Evolutionary conservation across 2,113 vertebrate species (phyloP).

Genomic region (Setophaga kirtlandii): DNA sequence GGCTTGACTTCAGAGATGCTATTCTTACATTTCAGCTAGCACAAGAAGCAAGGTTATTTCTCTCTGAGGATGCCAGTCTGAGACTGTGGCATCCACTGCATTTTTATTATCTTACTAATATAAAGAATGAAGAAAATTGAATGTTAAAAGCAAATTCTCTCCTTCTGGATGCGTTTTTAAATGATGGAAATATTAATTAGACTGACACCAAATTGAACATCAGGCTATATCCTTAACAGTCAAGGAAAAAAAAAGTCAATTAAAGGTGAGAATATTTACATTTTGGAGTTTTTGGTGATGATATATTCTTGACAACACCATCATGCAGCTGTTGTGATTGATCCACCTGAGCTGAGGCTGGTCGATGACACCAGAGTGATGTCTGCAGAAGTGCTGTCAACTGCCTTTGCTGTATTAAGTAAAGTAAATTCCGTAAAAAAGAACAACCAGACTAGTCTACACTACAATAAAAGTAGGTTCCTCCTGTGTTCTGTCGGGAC

Average conservation of each 20-base stretch:
- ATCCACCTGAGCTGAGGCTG: neutral
- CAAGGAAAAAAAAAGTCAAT: neutral
- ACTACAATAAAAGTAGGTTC: neutral
- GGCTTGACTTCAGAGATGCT: neutral
- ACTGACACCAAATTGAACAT: neutral
- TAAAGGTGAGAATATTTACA: neutral
- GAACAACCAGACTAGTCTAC: neutral
- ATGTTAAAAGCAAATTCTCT: neutral
- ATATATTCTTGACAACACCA: neutral
- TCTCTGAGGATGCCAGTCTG: neutral
- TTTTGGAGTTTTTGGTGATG: neutral
- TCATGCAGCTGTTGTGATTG: neutral
- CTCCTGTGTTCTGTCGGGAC: neutral
- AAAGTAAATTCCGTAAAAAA: neutral
- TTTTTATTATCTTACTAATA: neutral
- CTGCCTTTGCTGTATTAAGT: neutral
- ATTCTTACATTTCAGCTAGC: neutral
- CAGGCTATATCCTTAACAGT: neutral
- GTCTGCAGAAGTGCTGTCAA: neutral
- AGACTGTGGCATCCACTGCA: neutral
- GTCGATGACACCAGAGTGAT: neutral
- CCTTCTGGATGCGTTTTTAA: neutral
- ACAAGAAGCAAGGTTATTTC: neutral
- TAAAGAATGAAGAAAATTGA: neutral
- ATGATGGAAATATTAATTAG: neutral